Percentiles rank a stretch among this genome's conserved stretches.
These are phyloP conservation scores for Cheiracanthium punctorium DNA, from an alignment of 2,888 invertebrate genomes.

Conservation along the genomic window DNA sequence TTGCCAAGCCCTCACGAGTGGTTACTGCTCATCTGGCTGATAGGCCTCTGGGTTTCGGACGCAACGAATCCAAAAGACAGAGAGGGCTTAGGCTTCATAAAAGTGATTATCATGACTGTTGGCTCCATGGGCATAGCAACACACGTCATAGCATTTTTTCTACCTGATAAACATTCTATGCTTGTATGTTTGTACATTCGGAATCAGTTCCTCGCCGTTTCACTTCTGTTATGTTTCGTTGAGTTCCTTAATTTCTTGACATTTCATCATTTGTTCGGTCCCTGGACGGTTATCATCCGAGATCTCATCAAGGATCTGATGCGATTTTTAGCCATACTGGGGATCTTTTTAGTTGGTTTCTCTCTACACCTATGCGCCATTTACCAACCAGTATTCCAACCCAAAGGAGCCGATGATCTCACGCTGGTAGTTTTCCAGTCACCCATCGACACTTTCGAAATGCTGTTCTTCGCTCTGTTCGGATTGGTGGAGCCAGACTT, in stretches of 20 bases:
- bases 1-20: conserved; percentile 97
- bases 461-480: conserved; percentile 98
- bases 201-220: conserved; percentile 97
- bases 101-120: conserved; percentile 80
- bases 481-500: conserved; percentile 86
- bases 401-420: conserved; percentile 73
- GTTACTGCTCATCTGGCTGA: conserved; percentile 94
- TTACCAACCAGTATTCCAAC: conserved; percentile 85
- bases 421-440: conserved; percentile 80
- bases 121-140: conserved; percentile 93
- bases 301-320: conserved; percentile 74
- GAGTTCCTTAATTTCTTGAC: conserved; percentile 98
- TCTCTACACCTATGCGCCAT: conserved; percentile 92
- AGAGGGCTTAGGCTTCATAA: conserved; percentile 92
- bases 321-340: conserved; percentile 93
- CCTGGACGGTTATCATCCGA: conserved; percentile 99
- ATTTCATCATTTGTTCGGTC: conserved; percentile 99
- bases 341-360: conserved; percentile 98
- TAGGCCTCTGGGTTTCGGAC: conserved; percentile 95
- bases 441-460: conserved; percentile 94
- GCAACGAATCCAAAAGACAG: conserved; percentile 98
- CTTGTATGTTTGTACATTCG: conserved; percentile 90
- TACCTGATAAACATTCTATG: conserved; percentile 80
- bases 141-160: conserved; percentile 84
- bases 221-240: conserved; percentile 96